Percentiles rank a stretch among this genome's conserved stretches.
Conservation (phyloP, 2,888 invertebrate species). For the Drosophila phalerata region DNA sequence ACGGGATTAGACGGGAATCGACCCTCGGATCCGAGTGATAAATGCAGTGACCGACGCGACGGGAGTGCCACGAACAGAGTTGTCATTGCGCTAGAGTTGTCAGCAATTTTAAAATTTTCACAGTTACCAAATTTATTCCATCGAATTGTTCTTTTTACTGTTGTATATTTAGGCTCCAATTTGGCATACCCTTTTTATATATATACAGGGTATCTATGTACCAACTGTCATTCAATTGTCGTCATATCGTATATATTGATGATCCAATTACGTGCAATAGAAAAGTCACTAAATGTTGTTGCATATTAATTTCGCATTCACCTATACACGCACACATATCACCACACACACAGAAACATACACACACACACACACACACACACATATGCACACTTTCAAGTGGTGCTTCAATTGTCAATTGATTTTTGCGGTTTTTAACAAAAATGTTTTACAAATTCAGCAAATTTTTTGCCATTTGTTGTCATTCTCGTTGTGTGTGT, state of each 20-base stretch:
- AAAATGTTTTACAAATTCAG: conserved; percentile 78
- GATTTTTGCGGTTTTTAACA: conserved; percentile 83
- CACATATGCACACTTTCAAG: conserved; percentile 22
- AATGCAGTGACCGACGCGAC: conserved; percentile 52
- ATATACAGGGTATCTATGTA: background rate
- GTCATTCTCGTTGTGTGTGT: conserved; percentile 11
- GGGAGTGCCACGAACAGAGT: conserved; percentile 64
- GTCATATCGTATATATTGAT: conserved; percentile 45
- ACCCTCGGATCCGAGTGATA: conserved; percentile 55
- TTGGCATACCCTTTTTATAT: conserved; percentile 1
- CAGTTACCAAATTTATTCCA: too few relatives aligned
- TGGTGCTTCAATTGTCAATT: conserved; percentile 80
- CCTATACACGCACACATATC: conserved; percentile 15
- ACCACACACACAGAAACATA: conserved; percentile 11
- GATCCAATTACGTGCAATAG: conserved; percentile 75
- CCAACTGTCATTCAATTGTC: conserved; percentile 10
- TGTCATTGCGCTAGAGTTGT: conserved; percentile 59
- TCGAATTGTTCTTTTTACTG: background rate
- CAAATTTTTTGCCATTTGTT: conserved; percentile 33
- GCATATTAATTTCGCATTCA: conserved; percentile 60
- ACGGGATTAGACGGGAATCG: conserved; percentile 45
- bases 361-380: conserved; percentile 19
- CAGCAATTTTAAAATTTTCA: conserved; percentile 32
- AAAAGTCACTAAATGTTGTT: conserved; percentile 58
- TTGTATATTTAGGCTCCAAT: background rate